Evolutionary conservation across 2,113 vertebrate genomes (phyloP), one percentile per base, ranked within the genome.

Genomic region (Brachirus orientalis): DNA sequence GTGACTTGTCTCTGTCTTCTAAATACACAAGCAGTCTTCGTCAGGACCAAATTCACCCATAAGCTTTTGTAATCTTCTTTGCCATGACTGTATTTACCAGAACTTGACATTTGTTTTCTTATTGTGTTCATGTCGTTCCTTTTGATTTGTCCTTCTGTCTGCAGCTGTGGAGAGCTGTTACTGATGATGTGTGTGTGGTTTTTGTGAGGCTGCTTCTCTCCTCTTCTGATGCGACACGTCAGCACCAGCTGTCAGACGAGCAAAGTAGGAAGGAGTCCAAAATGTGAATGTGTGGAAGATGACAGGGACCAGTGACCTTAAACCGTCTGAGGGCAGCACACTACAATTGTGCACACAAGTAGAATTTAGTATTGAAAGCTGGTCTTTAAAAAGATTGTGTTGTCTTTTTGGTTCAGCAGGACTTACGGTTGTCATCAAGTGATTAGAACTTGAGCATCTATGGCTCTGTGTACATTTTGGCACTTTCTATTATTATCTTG

Each of bases 81-180:
- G 63, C 79, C 86, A 28, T 50, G 71, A 79, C 84, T 85, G 85
- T 90, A 89, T 90, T 90, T 80, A 82, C 52, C 69, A 63, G 72
- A 81, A 75, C 56, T 68, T 82, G 55, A 61, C 66, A n/a, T 54
- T 3, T 28, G 37, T 77, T 48, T 41, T 58, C 62, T 63, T 33
- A 10, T 37, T 62, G 11, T 4, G n/a, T 7, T 36, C 17, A 3
- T 52, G 44, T 73, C n/a, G 36, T 58, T 72, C 55, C 44, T 22
- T 8, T 72, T 72, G 40, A 65, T 65, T 72, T 76, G 68, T 62
- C 53, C 7, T 53, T 69, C 45, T 79, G 48, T 54, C 63, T 78
- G 74, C 82, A 88, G 79, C 83, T 85, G 75, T 72, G 70, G 75
- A 77, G 65, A 70, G 72, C 62, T 65, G 59, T 81, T 75, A 36